Evolutionary conservation across 2,888 invertebrate species (phyloP), one percentile per base, ranked within the genome.

Genomic region (Dioctria rufipes): DNA sequence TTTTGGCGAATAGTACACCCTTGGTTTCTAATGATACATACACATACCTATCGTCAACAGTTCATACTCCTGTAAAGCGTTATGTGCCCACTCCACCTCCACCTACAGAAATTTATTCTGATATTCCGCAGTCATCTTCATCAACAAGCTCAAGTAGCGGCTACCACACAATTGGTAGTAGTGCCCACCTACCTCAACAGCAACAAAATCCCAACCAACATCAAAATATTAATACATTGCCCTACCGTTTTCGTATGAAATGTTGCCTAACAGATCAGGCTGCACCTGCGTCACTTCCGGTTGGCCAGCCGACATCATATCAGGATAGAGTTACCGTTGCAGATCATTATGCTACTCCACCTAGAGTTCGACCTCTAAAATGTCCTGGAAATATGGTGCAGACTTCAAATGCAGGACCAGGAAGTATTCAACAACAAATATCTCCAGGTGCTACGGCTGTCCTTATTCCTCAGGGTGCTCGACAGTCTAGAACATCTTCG

Each of bases 81-180:
- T 89, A 89, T 81, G 87, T 89, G 13, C 89, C 89, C 4, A 89
- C 89, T 4, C 89, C 89, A 37, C 88, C 89, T 3, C 86, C 89
- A 60, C 83, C 86, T n/a, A 85, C 83, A 60, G 88, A 89, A 73
- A 69, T 86, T 0, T 88, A 85, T 63, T 82, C 84, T 0, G 86
- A 86, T 8, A 83, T 84, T 8, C 63, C 81, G 6, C 82, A 83
- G 51, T 83, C 84, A 61, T 83, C 84, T 49, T 81, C 85, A 40
- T 83, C 84, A 46, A 80, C 81, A 37, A 75, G 80, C 78, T 83
- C 83, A 60, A 80, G 63, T 49, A 80, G 77, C 39, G 83, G 81
- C 39, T 83, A 83, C 78, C 83, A 84, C 60, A 81, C 79, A 49
- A 69, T 80, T 39, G 80, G 60, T 54, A 65, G 42, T 66, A 80